Evolutionary conservation across 2,888 invertebrate species (phyloP), one percentile per base, ranked within the genome.

Genomic region (Drosophila birchii): DNA sequence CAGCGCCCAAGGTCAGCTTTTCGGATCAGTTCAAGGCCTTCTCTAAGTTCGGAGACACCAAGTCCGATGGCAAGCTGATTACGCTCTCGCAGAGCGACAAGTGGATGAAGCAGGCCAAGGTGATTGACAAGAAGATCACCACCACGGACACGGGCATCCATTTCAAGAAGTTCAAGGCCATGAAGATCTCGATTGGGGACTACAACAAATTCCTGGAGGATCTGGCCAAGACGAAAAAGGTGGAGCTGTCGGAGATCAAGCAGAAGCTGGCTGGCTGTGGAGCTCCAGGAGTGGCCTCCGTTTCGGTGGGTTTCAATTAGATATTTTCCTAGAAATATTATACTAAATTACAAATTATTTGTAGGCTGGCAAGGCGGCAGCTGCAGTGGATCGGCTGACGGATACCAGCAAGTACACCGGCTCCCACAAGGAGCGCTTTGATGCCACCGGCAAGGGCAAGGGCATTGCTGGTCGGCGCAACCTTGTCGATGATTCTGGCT

Each of bases 41-140:
- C 92, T 95, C 96, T 9, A 97, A 97, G 93, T 98, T 97, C 91
- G 97, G 97, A 1, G 97, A 97, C 91, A 94, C 94, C 5, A 97
- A 97, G 91, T 96, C 96, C 18, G 97, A 97, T 90, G 97, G 97
- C 55, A 97, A 96, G 92, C 94, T 94, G 47, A 96, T 98, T 76
- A 97, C 97, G 0, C 93, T 98, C n/a, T 96, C 96, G 12, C 97
- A 98, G 92, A 96, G 96, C 89, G 98, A 98, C 92, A 98, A 97
- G 93, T 98, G 98, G 98, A 96, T 98, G 95, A 97, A 97, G 89
- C 98, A 98, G 91, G 97, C 97, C 0, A 96, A 95, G 87, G 95
- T 95, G 11, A 96, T 97, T 80, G 97, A 95, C 79, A 97, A 97
- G 93, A 96, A 96, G 90, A 96, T 97, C 76, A 96, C 96, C 0